A percentile compares a stretch with the other conserved stretches of the same genome.
These are phyloP conservation scores for Plectropomus leopardus DNA, from an alignment of 2,113 vertebrate genomes.

Conservation along the genomic window DNA sequence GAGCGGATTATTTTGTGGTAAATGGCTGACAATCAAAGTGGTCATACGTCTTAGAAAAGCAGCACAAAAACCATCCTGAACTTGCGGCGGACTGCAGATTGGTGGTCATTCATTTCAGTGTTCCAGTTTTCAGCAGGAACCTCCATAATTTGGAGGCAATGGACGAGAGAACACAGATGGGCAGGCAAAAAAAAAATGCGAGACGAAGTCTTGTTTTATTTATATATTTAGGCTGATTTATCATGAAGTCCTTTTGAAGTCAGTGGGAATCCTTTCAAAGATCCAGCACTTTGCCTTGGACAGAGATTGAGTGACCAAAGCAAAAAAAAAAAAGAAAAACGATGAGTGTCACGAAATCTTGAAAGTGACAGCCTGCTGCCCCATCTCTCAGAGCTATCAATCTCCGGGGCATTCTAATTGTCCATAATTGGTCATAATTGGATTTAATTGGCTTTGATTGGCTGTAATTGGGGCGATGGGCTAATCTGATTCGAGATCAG, in stretches of 20 bases:
- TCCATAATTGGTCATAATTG: slow-evolving; percentile 80
- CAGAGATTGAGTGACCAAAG: slow-evolving; percentile 45
- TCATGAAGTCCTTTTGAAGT: slow-evolving; percentile 54
- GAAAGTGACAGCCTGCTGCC: slow-evolving; percentile 71
- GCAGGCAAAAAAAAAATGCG: slow-evolving; percentile 6
- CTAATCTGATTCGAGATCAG: slow-evolving; percentile 83
- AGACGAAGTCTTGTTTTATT: slow-evolving; percentile 34
- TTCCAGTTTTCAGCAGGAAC: slow-evolving; percentile 54
- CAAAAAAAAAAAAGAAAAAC: slow-evolving; percentile 13
- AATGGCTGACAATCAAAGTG: slow-evolving; percentile 73
- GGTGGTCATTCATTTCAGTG: slow-evolving; percentile 54
- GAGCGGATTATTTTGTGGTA: slow-evolving; percentile 63
- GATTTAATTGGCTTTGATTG: slow-evolving; percentile 81
- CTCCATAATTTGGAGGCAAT: slow-evolving; percentile 45
- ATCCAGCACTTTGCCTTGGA: slow-evolving; percentile 67
- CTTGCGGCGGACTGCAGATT: slow-evolving; percentile 43
- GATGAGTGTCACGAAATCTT: slow-evolving; percentile 62
- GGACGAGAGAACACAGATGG: slow-evolving; percentile 39
- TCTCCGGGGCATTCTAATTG: slow-evolving; percentile 79
- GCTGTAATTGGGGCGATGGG: slow-evolving; percentile 76
- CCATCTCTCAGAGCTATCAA: slow-evolving; percentile 77
- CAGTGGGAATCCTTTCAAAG: slow-evolving; percentile 49
- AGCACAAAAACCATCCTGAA: slow-evolving; percentile 60
- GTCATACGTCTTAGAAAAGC: slow-evolving; percentile 62
- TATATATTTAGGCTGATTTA: slow-evolving; percentile 49